Conservation (phyloP, 2,797 vertebrate species). For the Siniperca obscura region DNA sequence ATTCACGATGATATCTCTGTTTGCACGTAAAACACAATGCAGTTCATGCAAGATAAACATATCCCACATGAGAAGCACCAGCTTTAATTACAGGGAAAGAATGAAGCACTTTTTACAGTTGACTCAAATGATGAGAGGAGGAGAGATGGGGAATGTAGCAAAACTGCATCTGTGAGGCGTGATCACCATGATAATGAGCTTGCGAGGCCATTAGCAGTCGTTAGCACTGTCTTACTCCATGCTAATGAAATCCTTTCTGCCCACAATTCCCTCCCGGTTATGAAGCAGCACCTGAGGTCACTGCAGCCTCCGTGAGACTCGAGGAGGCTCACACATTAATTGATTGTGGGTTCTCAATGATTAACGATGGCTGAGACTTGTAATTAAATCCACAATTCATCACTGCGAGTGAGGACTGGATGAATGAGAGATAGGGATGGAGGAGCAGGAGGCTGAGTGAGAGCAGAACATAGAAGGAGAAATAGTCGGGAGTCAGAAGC, state of each 20-base stretch:
- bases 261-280: slow-evolving; percentile 70
- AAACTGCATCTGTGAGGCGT: slow-evolving; percentile 53
- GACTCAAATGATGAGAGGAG: slow-evolving; percentile 42
- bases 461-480: slow-evolving; percentile 29
- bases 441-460: slow-evolving; percentile 17
- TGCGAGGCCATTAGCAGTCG: slow-evolving; percentile 76
- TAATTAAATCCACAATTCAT: slow-evolving; percentile 85
- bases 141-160: slow-evolving; percentile 38
- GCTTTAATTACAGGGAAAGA: slow-evolving; percentile 59
- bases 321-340: slow-evolving; percentile 73
- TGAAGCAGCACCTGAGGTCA: slow-evolving; percentile 78
- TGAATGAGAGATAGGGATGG: slow-evolving; percentile 37
- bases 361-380: slow-evolving; percentile 81
- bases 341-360: slow-evolving; percentile 83
- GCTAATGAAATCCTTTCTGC: slow-evolving; percentile 83
- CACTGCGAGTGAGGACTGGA: slow-evolving; percentile 56
- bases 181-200: slow-evolving; percentile 79
- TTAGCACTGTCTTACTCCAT: slow-evolving; percentile 70
- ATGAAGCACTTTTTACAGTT: slow-evolving; percentile 55
- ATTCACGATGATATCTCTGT: slow-evolving; percentile 11
- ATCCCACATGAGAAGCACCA: slow-evolving; percentile 41
- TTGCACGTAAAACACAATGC: slow-evolving; percentile 59
- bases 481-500: slow-evolving; percentile 17
- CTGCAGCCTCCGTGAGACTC: slow-evolving; percentile 61
- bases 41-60: slow-evolving; percentile 46